These are phyloP conservation scores for Rhegmatorhina hoffmannsi DNA, from an alignment of 2,113 vertebrate genomes.

Conservation along the genomic window DNA sequence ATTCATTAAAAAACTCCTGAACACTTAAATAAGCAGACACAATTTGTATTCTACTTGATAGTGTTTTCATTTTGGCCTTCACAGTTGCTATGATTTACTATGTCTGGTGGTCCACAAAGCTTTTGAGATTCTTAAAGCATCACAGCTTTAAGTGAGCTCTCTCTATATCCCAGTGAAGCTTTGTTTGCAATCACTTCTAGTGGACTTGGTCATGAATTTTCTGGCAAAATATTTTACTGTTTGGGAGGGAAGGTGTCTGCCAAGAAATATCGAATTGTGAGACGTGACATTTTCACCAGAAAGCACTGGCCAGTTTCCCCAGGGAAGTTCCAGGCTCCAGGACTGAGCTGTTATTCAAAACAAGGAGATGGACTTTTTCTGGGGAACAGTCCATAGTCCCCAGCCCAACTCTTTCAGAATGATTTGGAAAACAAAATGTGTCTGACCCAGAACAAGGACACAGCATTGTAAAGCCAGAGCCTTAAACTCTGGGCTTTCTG, in stretches of 20 bases:
- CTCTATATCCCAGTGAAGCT: not conserved
- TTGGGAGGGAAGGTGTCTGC: not conserved
- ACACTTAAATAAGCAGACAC: not conserved
- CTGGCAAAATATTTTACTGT: not conserved
- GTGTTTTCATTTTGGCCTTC: not conserved
- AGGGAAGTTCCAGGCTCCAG: not conserved
- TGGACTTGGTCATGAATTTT: not conserved
- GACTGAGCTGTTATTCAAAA: not conserved
- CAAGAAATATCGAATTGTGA: not conserved
- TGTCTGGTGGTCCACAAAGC: not conserved
- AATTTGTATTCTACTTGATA: not conserved
- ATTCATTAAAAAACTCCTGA: not conserved
- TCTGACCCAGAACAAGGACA: not conserved
- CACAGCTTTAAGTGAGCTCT: not conserved
- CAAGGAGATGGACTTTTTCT: not conserved
- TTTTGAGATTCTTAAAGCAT: not conserved
- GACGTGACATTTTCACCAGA: not conserved
- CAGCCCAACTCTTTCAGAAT: not conserved
- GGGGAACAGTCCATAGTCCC: not conserved
- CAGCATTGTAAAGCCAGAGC: not conserved
- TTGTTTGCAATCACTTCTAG: fast-evolving
- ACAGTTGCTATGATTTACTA: not conserved
- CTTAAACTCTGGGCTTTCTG: not conserved
- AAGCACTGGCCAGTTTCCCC: not conserved
- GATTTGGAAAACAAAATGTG: not conserved